Base-by-base conservation (phyloP, 2,797 vertebrate genomes). In the Tiaroga cobitis region DNA sequence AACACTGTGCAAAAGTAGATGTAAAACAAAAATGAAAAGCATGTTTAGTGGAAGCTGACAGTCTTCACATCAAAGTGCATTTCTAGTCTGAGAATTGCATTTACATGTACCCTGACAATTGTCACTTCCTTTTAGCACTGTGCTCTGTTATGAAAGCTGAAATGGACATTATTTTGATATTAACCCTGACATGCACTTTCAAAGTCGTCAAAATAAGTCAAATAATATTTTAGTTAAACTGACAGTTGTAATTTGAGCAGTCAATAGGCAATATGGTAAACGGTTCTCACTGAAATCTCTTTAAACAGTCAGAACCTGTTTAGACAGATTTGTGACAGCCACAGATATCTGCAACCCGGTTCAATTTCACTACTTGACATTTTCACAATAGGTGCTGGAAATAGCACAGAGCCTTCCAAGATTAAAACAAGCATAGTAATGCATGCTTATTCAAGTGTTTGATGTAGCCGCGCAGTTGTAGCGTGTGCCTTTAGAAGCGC, bases 381-480 rank as follows among this genome's bases (percentile, higher is more conserved):
- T 84, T 54, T 61, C 74, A 75, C 75, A 85, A 72, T 63, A 72
- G 85, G 68, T 51, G 83, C 77, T 69, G 80, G 75, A 87, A 87
- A 87, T 65, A 56, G 85, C 81, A 51, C 34, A 11, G 84, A 83
- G 80, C 80, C 65, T 54, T 80, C 80, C 78, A 86, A 90, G 86
- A 89, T 89, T 87, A 89, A 87, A 87, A 89, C 84, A 86, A 86
- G 81, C 85, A 89, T 84, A 81, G 63, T 85, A 86, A 88, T 88
- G 86, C 87, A 65, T 77, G 87, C 74, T 88, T 87, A 87, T 86
- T 88, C 82, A 75, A 87, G 84, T 86, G 87, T 83, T 82, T 82
- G 84, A 84, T 88, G 82, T 80, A 84, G 61, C 41, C 32, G 39
- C n/a, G 51, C 65, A 21, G 32, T 87, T 89, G 85, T 88, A 83